Evolutionary conservation across 2,113 vertebrate species (phyloP), one percentile per base, ranked within the genome.

Genomic region (Neogobius melanostomus): DNA sequence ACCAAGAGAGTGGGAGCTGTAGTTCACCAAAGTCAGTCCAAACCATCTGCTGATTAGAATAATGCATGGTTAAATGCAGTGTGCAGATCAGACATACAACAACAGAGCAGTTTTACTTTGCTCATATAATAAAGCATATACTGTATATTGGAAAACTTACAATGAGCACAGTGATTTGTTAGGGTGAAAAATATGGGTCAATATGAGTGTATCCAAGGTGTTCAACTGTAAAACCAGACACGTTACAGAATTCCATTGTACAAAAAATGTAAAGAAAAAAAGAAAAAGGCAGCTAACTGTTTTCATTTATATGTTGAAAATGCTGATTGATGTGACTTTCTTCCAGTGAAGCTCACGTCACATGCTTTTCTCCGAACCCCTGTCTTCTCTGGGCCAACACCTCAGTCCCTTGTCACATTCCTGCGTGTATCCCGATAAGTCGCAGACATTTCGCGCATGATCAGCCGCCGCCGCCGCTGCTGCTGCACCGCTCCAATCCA

Each of bases 341-440:
- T 64, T 71, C 28, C 28, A 44, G 50, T 42, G 15, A 36, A 51
- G 66, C 36, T n/a, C 56, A 42, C 16, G 16, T 72, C 60, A 51
- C 60, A 68, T 52, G 67, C 51, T 57, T 70, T 28, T 43, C 47
- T 7, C 66, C 65, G 60, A 64, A 50, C 52, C 54, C 61, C 73
- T 6, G 44, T 81, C 84, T 81, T 76, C 48, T 56, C 54, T 59
- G 72, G 74, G 78, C 74, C 80, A 77, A 73, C 77, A 72, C 61
- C 56, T 76, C 75, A 17, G 79, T 83, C 80, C 61, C 64, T 79
- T 69, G 83, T 77, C 87, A 82, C 80, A 82, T 90, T 87, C 85
- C 84, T 82, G 75, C 75, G 82, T 68, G 49, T 77, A 86, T 81
- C 76, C 86, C 62, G 73, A 83, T 89, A 81, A 82, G 50, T 85